Evolutionary conservation across 2,797 vertebrate genomes (phyloP).

Genomic region (Mallotus villosus): DNA sequence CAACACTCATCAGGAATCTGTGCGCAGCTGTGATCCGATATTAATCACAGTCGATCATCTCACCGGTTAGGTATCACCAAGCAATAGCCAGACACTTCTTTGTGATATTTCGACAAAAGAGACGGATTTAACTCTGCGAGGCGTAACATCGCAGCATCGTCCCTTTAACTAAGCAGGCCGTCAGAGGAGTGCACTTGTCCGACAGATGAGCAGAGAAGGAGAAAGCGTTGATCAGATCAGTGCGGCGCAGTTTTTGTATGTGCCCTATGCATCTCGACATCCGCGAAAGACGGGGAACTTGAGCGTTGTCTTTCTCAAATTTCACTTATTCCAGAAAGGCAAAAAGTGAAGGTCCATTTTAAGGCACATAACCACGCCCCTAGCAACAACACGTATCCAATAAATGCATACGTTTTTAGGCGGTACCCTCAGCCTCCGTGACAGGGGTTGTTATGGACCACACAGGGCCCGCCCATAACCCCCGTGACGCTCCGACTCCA

Average conservation of each 20-base stretch:
- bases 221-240: conserved; percentile 60
- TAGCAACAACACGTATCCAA: conserved; percentile 76
- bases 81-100: not conserved
- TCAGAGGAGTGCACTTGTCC: conserved; percentile 13
- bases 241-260: conserved; percentile 60
- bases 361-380: conserved; percentile 65
- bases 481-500: conserved; percentile 45
- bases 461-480: conserved; percentile 47
- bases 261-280: conserved; percentile 24
- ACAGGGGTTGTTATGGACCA: conserved; percentile 53
- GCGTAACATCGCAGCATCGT: conserved; percentile 40
- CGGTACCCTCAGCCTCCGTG: conserved; percentile 54
- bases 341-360: conserved; percentile 37
- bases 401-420: conserved; percentile 63
- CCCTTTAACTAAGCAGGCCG: conserved; percentile 8
- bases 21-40: conserved; percentile 54
- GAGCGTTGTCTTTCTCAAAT: conserved; percentile 24
- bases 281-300: not conserved
- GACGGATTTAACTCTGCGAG: conserved; percentile 36
- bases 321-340: conserved; percentile 27
- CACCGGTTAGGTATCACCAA: conserved; percentile 3
- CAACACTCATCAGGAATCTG: conserved; percentile 46
- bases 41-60: conserved; percentile 15
- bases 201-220: conserved; percentile 28
- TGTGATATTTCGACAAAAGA: conserved; percentile 38